A percentile compares a stretch with the other conserved stretches of the same genome.
Conservation (phyloP, 2,113 vertebrate genomes). For the Megalops atlanticus region DNA sequence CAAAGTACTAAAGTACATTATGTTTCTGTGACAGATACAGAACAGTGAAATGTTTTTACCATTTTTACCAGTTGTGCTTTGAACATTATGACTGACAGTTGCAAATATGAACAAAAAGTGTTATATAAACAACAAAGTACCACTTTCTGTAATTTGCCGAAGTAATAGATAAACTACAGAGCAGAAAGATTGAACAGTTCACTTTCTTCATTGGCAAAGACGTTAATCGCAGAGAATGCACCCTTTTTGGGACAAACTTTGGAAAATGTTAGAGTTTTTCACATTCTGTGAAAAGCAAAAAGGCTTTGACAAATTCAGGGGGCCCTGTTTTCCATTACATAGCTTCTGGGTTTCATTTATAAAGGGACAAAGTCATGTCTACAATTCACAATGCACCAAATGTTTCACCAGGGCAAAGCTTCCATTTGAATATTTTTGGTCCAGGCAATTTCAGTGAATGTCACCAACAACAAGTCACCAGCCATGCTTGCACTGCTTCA, state of each 20-base stretch:
- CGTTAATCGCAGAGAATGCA: not conserved
- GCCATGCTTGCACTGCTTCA: not conserved
- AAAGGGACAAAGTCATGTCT: not conserved
- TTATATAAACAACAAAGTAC: too few relatives aligned
- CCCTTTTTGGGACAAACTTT: not conserved
- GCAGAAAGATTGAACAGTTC: too few relatives aligned
- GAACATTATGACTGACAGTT: too few relatives aligned
- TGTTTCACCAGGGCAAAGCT: not conserved
- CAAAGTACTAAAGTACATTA: not conserved
- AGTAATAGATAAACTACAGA: too few relatives aligned
- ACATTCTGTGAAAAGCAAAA: too few relatives aligned
- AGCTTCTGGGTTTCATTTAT: not conserved
- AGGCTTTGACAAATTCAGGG: not conserved
- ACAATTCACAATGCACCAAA: not conserved
- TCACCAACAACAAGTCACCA: not conserved
- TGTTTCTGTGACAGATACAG: not conserved
- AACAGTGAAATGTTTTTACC: not conserved
- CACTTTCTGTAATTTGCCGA: too few relatives aligned
- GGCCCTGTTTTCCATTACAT: not conserved
- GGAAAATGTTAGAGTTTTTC: not conserved
- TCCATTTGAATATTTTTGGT: not conserved
- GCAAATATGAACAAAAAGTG: too few relatives aligned
- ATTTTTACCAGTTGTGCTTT: too few relatives aligned
- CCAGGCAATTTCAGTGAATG: not conserved
- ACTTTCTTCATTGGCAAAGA: too few relatives aligned